A percentile compares a stretch with the other conserved stretches of the same genome.
These are phyloP conservation scores for Neolamprologus hecqui DNA, from an alignment of 2,113 vertebrate genomes.

Conservation along the genomic window DNA sequence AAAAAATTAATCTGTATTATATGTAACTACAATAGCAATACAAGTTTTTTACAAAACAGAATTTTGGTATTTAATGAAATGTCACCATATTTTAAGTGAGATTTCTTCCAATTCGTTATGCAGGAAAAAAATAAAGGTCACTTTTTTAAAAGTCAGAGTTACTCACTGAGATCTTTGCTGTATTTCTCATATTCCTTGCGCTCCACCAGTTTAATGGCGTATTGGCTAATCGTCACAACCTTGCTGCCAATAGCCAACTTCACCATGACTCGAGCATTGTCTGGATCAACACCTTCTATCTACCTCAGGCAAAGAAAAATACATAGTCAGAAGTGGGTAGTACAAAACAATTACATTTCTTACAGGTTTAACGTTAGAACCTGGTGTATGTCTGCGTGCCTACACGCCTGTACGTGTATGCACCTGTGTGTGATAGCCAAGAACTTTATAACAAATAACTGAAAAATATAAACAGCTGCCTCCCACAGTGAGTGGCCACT, in stretches of 20 bases:
- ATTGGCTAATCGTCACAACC: slow-evolving; percentile 78
- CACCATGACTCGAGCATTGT: slow-evolving; percentile 82
- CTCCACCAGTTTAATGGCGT: slow-evolving; percentile 71
- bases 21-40: neutral
- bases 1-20: neutral
- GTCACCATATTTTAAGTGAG: neutral
- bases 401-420: neutral
- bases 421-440: neutral
- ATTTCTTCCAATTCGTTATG: neutral
- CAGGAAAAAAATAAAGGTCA: neutral
- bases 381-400: neutral
- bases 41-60: neutral
- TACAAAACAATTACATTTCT: neutral
- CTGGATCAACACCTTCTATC: slow-evolving; percentile 84
- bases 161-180: slow-evolving; percentile 77
- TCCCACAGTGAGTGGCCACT: neutral
- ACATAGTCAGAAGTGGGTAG: neutral
- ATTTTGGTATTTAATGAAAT: neutral
- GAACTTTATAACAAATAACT: neutral
- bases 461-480: neutral
- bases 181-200: slow-evolving; percentile 77
- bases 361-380: neutral
- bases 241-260: slow-evolving; percentile 76
- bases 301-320: slow-evolving; percentile 24
- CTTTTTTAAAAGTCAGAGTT: neutral